A percentile compares a stretch with the other conserved stretches of the same genome.
Evolutionary conservation across 1,140 invertebrate species (phyloP).

Genomic region (Ceratoteleas bidentatus): DNA sequence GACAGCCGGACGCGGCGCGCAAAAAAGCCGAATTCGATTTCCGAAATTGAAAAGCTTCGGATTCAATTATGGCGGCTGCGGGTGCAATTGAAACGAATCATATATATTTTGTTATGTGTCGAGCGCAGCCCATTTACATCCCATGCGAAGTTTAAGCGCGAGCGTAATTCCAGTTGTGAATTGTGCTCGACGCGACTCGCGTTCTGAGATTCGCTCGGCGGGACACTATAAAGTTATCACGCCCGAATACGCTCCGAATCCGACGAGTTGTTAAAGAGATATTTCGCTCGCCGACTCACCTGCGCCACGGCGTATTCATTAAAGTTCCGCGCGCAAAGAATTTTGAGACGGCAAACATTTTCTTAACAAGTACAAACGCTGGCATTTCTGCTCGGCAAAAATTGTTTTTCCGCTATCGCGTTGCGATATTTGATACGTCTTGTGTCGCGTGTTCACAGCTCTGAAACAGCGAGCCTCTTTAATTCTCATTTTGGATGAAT

Average conservation of each 20-base stretch:
- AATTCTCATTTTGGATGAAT: no score
- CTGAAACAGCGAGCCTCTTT: no score
- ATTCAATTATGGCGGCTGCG: constrained; percentile 11
- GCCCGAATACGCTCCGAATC: no score
- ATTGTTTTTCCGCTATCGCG: no score
- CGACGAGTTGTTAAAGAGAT: no score
- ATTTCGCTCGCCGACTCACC: no score
- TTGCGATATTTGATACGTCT: no score
- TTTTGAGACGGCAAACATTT: not conserved
- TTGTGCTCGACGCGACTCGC: constrained; percentile 47
- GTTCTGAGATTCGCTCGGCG: constrained; percentile 32
- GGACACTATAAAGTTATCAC: constrained; percentile 44
- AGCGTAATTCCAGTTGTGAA: constrained; percentile 54
- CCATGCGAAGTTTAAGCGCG: constrained; percentile 20
- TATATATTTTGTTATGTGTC: constrained; percentile 35
- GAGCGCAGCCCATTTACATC: constrained; percentile 20
- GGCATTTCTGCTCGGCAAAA: no score
- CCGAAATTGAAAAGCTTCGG: not conserved
- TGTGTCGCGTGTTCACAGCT: no score
- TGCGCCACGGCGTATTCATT: constrained; percentile 19
- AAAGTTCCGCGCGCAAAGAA: constrained; percentile 1
- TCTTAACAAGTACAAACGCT: no score
- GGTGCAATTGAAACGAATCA: constrained; percentile 6
- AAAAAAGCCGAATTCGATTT: constrained; percentile 6
- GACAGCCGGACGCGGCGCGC: not conserved